These are phyloP conservation scores for Hemitrygon akajei DNA, from an alignment of 2,797 vertebrate species.

Conservation along the genomic window DNA sequence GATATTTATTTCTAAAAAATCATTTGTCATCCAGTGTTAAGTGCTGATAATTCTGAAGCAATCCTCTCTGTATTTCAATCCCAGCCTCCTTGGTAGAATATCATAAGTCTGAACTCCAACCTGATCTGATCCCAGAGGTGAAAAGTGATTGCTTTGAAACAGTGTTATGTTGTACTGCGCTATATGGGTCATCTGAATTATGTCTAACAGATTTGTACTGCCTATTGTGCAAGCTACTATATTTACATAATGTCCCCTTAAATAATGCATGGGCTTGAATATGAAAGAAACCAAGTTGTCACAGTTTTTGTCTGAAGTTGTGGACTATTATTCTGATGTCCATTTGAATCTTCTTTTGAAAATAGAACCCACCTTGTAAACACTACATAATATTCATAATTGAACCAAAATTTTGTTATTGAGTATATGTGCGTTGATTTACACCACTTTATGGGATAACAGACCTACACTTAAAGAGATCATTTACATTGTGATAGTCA, in stretches of 20 bases:
- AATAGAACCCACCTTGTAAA: not conserved
- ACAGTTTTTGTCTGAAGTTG: not conserved
- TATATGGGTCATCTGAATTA: not conserved
- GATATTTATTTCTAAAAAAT: not conserved
- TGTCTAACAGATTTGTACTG: constrained; percentile 14
- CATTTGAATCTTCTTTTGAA: constrained; percentile 21
- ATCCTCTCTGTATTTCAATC: not conserved
- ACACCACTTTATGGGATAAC: constrained; percentile 27
- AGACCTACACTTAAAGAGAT: constrained; percentile 15
- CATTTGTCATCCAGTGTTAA: not conserved
- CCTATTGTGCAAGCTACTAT: not conserved
- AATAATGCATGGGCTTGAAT: constrained; percentile 5
- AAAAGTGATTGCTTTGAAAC: not conserved
- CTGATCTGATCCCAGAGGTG: not conserved
- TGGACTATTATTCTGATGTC: constrained; percentile 2
- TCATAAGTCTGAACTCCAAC: not conserved
- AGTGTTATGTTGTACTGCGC: not conserved
- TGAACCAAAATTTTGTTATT: constrained; percentile 36
- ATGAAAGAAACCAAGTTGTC: not conserved
- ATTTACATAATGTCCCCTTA: constrained; percentile 7
- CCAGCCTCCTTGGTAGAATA: no score
- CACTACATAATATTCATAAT: constrained; percentile 33
- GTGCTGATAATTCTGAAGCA: not conserved
- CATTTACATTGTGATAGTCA: constrained; percentile 28
- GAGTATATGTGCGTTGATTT: constrained; percentile 26